These are phyloP conservation scores for Hippasteria phrygiana DNA, from an alignment of 53 echinoderm and acorn worm species.

Conservation along the genomic window DNA sequence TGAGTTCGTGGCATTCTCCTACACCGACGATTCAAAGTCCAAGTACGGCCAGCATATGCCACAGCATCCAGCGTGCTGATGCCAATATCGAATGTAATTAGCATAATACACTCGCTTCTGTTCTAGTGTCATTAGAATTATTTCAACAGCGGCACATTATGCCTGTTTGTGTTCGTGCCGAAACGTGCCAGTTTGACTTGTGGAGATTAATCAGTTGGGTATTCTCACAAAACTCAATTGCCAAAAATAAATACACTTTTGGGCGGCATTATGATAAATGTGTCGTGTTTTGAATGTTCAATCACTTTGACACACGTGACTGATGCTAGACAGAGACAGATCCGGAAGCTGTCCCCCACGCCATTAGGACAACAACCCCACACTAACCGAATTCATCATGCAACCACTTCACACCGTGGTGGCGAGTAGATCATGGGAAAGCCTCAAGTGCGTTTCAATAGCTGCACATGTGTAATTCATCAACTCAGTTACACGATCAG, in stretches of 20 bases:
- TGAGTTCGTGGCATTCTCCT: neutral
- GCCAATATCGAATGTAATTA: slow-evolving; percentile 19
- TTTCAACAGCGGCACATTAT: neutral
- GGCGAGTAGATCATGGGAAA: neutral
- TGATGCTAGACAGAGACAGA: neutral
- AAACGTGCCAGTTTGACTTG: too few relatives aligned
- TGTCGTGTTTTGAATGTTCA: neutral
- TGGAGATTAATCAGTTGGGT: too few relatives aligned
- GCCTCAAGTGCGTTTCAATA: neutral
- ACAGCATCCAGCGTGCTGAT: neutral
- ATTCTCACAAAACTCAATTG: too few relatives aligned
- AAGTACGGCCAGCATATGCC: neutral
- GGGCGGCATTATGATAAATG: neutral
- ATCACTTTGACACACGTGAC: neutral
- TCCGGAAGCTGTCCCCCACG: neutral
- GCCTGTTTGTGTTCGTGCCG: neutral
- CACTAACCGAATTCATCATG: neutral
- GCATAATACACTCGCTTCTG: neutral
- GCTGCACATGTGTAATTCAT: neutral
- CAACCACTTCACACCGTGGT: neutral
- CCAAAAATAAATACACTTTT: neutral
- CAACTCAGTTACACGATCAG: neutral
- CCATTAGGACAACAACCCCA: neutral
- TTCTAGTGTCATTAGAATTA: neutral
- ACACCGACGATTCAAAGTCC: neutral